Conservation (phyloP, 2,797 vertebrate species). For the Betta splendens region DNA sequence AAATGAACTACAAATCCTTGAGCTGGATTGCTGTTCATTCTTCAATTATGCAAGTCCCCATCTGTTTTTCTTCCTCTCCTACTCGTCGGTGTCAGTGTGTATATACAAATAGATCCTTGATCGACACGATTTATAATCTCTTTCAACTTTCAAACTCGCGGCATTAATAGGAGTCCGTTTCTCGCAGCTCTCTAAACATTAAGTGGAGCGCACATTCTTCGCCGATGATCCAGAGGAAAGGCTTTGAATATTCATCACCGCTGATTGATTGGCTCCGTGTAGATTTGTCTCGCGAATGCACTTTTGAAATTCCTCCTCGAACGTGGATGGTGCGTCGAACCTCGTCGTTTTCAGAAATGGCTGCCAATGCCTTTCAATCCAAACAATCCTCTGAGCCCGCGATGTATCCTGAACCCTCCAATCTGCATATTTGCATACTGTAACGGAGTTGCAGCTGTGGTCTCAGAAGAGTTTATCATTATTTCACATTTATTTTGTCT, state of each 20-base stretch:
- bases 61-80: constrained; percentile 42
- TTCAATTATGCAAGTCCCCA: constrained; percentile 70
- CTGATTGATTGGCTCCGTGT: constrained; percentile 60
- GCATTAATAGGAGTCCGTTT: constrained; percentile 46
- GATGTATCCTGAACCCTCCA: constrained; percentile 75
- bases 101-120: constrained; percentile 58
- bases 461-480: constrained; percentile 85
- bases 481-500: constrained; percentile 89
- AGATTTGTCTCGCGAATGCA: constrained; percentile 64
- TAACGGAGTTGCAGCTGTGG: constrained; percentile 78
- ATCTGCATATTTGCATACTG: constrained; percentile 80
- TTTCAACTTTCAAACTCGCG: constrained; percentile 45
- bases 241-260: constrained; percentile 54
- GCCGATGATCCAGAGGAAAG: constrained; percentile 35
- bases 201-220: constrained; percentile 32
- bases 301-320: constrained; percentile 66
- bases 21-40: constrained; percentile 73
- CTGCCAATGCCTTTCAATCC: constrained; percentile 63
- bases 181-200: constrained; percentile 23
- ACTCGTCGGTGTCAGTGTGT: constrained; percentile 52
- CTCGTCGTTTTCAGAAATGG: constrained; percentile 66
- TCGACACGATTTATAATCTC: constrained; percentile 56
- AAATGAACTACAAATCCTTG: constrained; percentile 77
- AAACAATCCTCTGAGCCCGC: constrained; percentile 68
- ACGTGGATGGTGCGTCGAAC: constrained; percentile 66